Base-by-base conservation (phyloP, 1,140 invertebrate species). In the Doryteuthis pealeii region DNA sequence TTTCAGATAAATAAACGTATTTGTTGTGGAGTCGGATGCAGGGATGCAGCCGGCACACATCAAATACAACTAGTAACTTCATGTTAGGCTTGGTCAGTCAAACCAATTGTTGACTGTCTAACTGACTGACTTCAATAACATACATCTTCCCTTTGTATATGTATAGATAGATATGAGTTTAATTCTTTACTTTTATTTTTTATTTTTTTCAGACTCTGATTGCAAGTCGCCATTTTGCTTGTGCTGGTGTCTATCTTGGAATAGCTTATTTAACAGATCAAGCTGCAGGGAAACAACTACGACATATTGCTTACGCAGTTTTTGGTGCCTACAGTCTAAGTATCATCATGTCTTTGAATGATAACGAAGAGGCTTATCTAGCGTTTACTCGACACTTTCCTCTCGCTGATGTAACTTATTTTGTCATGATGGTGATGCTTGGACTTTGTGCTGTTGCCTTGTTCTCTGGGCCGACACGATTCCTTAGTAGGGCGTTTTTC, bases 311-410 rank as follows among this genome's bases (percentile, higher is more conserved):
- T 26, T 82, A 85, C 66, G 78, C 79, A 18, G 31, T 80, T 22
- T 28, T 79, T n/a, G 84, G 84, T n/a, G 73, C 84, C 18, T 82
- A 78, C 65, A 73, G 83, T 0, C 74, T 83, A 45, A 73, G 77
- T 1, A 76, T 73, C 65, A 69, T 76, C 0, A 84, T 81, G 45
- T 71, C 79, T 5, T 66, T 85, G 14, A 82, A 82, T 54, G 80
- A 77, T 69, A 75, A 69, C 31, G 33, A 70, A 0, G 78, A 84
- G 76, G 77, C 82, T 33, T 80, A 72, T 22, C 40, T 69, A 22
- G 83, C 79, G 1, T 82, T 84, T 45, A 28, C 80, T 3, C 49
- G 65, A 12, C 83, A 83, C 70, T 73, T 84, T 6, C 74, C 80
- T 1, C 80, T 79, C 1, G 82, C 77, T 18, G 80, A 84, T 40